Evolutionary conservation across 2,113 vertebrate species (phyloP), one percentile per base, ranked within the genome.

Genomic region (Podarcis raffonei): DNA sequence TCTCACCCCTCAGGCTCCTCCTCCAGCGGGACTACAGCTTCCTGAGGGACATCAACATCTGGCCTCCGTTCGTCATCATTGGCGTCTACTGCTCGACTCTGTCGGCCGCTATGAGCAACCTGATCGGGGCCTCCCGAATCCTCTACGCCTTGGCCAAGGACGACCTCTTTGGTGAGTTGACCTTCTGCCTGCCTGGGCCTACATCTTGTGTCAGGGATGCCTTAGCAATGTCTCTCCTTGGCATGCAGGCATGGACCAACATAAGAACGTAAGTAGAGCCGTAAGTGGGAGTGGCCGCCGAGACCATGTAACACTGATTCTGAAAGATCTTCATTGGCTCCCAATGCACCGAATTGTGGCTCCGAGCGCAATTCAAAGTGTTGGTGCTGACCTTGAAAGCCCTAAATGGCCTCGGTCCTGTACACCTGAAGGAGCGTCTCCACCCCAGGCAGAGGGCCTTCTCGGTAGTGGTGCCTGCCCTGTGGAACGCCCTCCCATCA

Each of bases 91-190:
- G 95, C 89, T 98, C 98, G 74, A 98, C 98, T 0, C 95, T 98
- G 7, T 98, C 98, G 0, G 98, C 98, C 0, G 97, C 98, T 89
- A 98, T 99, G 98, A 98, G 98, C 94, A 98, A 98, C 94, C 96
- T 98, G 48, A 99, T 98, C 0, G 98, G 98, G 37, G 98, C 98
- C 2, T 99, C 98, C 0, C 98, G 98, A 7, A 98, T 99, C 93
- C 98, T 99, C 6, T 98, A 98, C 0, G 98, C 98, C 7, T 94
- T 98, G 92, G 98, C 98, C 37, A 96, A 97, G 66, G 98, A 99
- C 42, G 97, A 98, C 94, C 92, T 99, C 90, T 98, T 99, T 5
- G 98, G 98, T 98, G 94, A 94, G 98, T 91, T 35, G 6, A 53
- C 48, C 48, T 0, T 1, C 25, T 5, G 84, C 4, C 0, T 0